phyloP scores from a whole-genome alignment of 2,113 vertebrate genomes.

The Brachypteracias leptosomus region DNA sequence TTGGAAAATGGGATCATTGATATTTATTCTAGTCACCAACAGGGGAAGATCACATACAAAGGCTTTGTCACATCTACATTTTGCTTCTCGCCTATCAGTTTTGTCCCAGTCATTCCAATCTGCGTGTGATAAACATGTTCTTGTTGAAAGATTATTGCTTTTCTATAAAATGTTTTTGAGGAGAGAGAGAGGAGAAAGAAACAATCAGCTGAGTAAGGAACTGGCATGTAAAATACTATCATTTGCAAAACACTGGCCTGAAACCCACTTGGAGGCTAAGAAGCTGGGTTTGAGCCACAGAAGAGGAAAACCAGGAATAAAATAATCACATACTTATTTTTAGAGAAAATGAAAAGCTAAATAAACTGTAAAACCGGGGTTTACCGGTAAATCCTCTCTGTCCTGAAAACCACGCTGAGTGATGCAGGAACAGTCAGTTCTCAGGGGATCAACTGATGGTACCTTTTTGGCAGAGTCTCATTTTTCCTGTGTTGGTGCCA shows the following conservation, averaged over 20 bases:
- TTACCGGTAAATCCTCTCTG: background rate
- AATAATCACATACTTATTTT: slow-evolving; percentile 14
- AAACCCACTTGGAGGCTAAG: background rate
- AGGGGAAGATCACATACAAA: background rate
- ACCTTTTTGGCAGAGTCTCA: background rate
- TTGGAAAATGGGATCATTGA: background rate
- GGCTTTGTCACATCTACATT: background rate
- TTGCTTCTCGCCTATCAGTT: background rate
- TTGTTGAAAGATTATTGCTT: slow-evolving; percentile 40
- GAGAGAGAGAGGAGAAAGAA: background rate
- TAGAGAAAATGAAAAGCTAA: slow-evolving; percentile 29
- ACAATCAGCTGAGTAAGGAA: slow-evolving; percentile 36
- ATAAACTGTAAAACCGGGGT: background rate
- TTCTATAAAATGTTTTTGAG: slow-evolving; percentile 28
- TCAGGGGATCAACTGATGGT: background rate
- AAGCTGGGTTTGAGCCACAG: background rate
- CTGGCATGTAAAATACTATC: slow-evolving; percentile 50
- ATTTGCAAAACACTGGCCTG: slow-evolving; percentile 36
- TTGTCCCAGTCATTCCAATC: background rate
- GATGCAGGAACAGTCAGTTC: background rate
- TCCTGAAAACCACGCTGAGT: background rate
- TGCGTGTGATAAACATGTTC: slow-evolving; percentile 5
- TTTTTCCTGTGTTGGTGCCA: background rate
- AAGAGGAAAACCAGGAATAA: background rate
- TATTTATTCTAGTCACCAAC: slow-evolving; percentile 4